phyloP scores from a whole-genome alignment of 1,140 invertebrate genomes.

The Papilio dardanus region DNA sequence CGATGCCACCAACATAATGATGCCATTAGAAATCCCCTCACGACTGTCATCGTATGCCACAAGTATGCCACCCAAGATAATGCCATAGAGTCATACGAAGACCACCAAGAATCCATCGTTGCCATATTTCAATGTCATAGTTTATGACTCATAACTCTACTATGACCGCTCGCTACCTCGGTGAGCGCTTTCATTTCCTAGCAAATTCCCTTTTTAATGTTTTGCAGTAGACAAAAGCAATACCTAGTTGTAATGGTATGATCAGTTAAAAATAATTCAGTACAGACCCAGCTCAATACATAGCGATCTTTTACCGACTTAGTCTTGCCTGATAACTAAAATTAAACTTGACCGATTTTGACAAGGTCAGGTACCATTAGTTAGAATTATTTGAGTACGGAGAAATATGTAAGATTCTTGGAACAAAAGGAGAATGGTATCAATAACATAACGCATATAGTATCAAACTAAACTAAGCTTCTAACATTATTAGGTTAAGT shows the following conservation, averaged over 20 bases:
- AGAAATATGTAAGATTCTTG: no score
- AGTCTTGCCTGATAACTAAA: no score
- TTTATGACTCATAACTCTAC: conserved; percentile 3
- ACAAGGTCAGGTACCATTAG: no score
- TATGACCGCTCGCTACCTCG: background rate
- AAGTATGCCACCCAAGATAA: conserved; percentile 24
- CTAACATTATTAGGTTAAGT: background rate
- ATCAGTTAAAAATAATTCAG: background rate
- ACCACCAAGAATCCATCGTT: conserved; percentile 22
- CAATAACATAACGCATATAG: background rate
- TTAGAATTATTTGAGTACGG: no score
- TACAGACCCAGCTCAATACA: no score
- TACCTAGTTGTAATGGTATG: background rate
- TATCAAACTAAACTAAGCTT: background rate
- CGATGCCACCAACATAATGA: conserved; percentile 29
- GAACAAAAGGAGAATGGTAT: no score
- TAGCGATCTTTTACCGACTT: no score
- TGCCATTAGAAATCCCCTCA: conserved; percentile 28
- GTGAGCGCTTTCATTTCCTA: background rate
- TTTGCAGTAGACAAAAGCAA: background rate
- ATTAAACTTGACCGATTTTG: no score
- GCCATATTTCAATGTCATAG: conserved; percentile 13
- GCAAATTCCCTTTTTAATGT: background rate
- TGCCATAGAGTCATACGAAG: conserved; percentile 4
- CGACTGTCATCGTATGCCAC: conserved; percentile 12